Conservation (phyloP, 1,140 invertebrate genomes). For the Cheumatopsyche charites region DNA sequence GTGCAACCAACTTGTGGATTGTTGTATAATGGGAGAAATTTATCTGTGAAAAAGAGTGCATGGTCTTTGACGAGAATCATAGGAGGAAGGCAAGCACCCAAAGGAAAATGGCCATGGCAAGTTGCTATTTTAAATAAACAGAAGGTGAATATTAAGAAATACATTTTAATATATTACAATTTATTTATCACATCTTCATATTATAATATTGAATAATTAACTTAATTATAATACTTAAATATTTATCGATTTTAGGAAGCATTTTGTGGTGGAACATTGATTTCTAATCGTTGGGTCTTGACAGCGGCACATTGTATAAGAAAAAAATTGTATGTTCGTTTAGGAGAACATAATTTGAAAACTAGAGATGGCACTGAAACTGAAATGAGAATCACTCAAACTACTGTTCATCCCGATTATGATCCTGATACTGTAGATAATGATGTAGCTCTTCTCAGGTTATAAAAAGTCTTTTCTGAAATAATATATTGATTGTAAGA, state of each 20-base stretch:
- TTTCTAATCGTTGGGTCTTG: constrained; percentile 84
- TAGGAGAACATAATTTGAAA: constrained; percentile 72
- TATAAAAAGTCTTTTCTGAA: not conserved
- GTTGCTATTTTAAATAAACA: constrained; percentile 85
- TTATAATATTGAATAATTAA: not conserved
- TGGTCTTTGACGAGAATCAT: constrained; percentile 77
- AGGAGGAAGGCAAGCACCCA: constrained; percentile 77
- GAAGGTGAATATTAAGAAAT: constrained; percentile 61
- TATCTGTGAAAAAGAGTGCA: constrained; percentile 27
- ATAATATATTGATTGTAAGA: not conserved
- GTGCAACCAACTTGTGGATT: constrained; percentile 35
- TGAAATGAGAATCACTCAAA: constrained; percentile 74
- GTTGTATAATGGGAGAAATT: constrained; percentile 36
- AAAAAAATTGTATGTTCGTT: constrained; percentile 75
- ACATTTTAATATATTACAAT: not conserved
- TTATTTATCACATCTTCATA: not conserved
- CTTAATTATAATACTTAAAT: not conserved
- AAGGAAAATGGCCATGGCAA: constrained; percentile 92
- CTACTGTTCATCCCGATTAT: constrained; percentile 81
- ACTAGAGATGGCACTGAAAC: constrained; percentile 56
- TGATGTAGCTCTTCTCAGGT: constrained; percentile 83
- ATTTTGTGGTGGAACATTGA: constrained; percentile 90
- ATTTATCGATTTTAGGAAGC: constrained; percentile 67
- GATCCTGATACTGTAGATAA: constrained; percentile 89
- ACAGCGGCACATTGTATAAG: constrained; percentile 90